Evolutionary conservation across 2,797 vertebrate species (phyloP), one percentile per base, ranked within the genome.

Genomic region (Pangasius larnaudii): DNA sequence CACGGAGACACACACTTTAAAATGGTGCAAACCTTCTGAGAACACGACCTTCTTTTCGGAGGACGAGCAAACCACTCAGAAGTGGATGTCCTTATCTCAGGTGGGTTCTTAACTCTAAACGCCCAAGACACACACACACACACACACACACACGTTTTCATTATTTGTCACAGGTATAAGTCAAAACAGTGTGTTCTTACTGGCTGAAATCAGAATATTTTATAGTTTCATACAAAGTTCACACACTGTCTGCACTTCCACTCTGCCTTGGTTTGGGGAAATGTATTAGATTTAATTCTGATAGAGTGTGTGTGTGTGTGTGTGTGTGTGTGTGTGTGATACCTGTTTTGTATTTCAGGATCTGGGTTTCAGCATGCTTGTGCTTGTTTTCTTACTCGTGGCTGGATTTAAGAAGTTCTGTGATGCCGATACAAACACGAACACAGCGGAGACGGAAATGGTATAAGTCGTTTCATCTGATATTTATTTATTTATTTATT

Each of bases 401-500:
- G 61, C 0, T n/a, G 0, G 0, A n/a, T n/a, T 2, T 65, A 2
- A 30, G 10, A 13, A n/a, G 27, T 13, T 0, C 13, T 14, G 5
- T 27, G 2, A 0, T 11, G 1, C 27, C 61, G 0, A 24, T 9
- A n/a, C 3, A 65, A n/a, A 65, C 27, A 13, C 3, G n/a, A 10
- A 24, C 24, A 16, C 2, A 27, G 8, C 1, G 27, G 59, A 61
- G 59, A 27, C 2, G 59, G 7, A 61, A 61, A 24, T 9, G 2
- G 2, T 51, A 51, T 61, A 27, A 61, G 27, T n/a, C n/a, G 1
- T 27, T 27, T 24, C 0, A 61, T 61, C 7, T 10, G 2, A 61
- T n/a, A n/a, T n/a, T n/a, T 8, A 27, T 30, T 63, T 63, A 3
- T n/a, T 13, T 65, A 30, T 30, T 30, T 30, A 2, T 13, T n/a